Base-by-base conservation (phyloP, 2,888 invertebrate species). In the Volucella inflata region DNA sequence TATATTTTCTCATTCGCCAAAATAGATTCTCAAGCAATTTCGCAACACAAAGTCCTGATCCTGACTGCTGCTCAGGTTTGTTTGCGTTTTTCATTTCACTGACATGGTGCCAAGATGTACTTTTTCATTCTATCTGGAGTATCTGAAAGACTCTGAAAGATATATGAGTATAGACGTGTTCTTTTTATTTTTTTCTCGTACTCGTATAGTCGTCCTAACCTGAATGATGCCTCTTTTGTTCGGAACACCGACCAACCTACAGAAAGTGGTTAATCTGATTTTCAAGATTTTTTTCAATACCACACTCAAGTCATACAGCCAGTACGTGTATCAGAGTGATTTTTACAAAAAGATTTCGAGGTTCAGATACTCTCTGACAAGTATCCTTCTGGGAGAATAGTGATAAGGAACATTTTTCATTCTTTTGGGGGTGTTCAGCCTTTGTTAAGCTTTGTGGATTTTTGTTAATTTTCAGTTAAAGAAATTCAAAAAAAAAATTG, bases 301-400 rank as follows among this genome's bases (percentile, higher is more conserved):
- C 17, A 12, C 17, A 40, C 50, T 17, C 40, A 59, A 30, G 30
- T 30, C 30, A 30, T 30, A 6, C 30, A 30, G 30, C 30, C 30
- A 30, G 30, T 30, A 30, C 30, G 6, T 30, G 30, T 30, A 30
- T 30, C 30, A 30, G 30, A 30, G 30, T 30, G 6, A 6, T 30
- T 50, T 67, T 30, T 50, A 59, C 30, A 76, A 76, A 51, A 60
- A 67, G 67, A 60, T 59, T 50, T 8, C 30, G n/a, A 59, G 59
- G 60, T 59, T 46, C 59, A 59, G 76, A 76, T 68, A 74, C 42
- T 10, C 21, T 57, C 17, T n/a, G 64, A 50, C 76, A 60, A 60
- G 67, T 51, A 53, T 60, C 51, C 76, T 36, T 60, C 68, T 76
- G 76, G 76, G 68, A 53, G 16, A 38, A 36, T 8, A 42, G 38